Conservation (phyloP, 1,140 invertebrate species). For the Euwallacea fornicatus region DNA sequence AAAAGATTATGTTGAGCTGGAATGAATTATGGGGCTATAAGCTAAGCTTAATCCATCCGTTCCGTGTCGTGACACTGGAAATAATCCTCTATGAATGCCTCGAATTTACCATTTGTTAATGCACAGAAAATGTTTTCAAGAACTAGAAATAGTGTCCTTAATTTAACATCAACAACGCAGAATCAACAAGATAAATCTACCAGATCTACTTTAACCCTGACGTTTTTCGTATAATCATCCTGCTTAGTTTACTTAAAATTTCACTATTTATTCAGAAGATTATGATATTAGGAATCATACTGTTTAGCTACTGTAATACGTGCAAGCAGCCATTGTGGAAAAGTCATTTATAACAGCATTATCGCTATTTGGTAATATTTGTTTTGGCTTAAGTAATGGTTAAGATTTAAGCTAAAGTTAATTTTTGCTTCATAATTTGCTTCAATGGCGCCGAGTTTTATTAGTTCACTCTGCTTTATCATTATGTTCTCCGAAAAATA, state of each 20-base stretch:
- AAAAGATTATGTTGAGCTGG: slow-evolving; percentile 18
- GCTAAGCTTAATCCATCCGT: background rate
- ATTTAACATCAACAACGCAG: background rate
- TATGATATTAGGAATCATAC: slow-evolving; percentile 4
- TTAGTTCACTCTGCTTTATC: no score
- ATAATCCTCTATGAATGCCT: no score
- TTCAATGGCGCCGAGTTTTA: no score
- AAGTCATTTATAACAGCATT: slow-evolving; percentile 14
- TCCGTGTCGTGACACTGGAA: no score
- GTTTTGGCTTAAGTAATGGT: slow-evolving; percentile 7
- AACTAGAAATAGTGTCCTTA: background rate
- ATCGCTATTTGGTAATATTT: slow-evolving; percentile 26
- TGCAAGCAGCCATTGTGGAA: slow-evolving; percentile 15
- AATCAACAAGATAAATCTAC: slow-evolving; percentile 12
- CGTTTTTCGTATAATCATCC: background rate
- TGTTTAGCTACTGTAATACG: slow-evolving; percentile 27
- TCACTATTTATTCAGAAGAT: slow-evolving; percentile 18
- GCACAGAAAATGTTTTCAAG: background rate
- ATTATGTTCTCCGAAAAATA: no score
- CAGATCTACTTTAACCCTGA: slow-evolving; percentile 14
- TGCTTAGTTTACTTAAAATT: slow-evolving; percentile 34
- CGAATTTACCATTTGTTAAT: no score
- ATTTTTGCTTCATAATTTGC: slow-evolving; percentile 5
- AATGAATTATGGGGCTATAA: slow-evolving; percentile 25
- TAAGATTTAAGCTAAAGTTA: slow-evolving; percentile 10